Base-by-base conservation (phyloP, 2,888 invertebrate species). In the Pediacus dermestoides region DNA sequence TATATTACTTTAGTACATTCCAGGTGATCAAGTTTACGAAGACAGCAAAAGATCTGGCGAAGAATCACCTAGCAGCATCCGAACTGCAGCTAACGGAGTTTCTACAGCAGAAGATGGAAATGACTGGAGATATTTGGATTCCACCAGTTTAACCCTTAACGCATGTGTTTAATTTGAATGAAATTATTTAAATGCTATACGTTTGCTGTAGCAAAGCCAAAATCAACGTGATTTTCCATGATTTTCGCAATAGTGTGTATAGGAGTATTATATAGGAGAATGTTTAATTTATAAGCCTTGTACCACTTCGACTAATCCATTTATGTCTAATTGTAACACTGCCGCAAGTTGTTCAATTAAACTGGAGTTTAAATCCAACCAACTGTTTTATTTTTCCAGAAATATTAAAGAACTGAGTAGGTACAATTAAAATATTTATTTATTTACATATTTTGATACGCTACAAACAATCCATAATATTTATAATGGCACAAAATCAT, bases 61-160 rank as follows among this genome's bases (percentile, higher is more conserved):
- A 66, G 32, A 70, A 67, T 45, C 70, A 72, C 50, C 71, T 71
- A 6, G 63, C 68, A 31, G 70, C 70, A 10, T 69, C 70, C 4
- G 77, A 77, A 54, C 68, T 71, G 22, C 70, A 73, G 40, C 68
- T 73, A 38, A 74, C 70, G 43, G 70, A 71, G 41, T 68, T 69
- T 49, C 57, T 77, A 8, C 60, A 66, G 39, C 64, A 70, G 31
- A 63, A 70, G 37, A 57, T 75, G 47, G 63, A 70, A 16, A 60
- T 75, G 23, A 68, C 61, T 36, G 66, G 71, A 11, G 75, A 76
- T 53, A 59, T 75, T 44, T 77, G 77, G 77, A 68, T 74, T 45
- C 77, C 77, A 26, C 70, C 70, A 18, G 68, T 72, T 49, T 74
- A 58, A 67, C 7, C n/a, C n/a, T n/a, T n/a, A n/a, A n/a, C n/a